Conservation (phyloP, 2,888 invertebrate species). For the Polymixis flavicincta region DNA sequence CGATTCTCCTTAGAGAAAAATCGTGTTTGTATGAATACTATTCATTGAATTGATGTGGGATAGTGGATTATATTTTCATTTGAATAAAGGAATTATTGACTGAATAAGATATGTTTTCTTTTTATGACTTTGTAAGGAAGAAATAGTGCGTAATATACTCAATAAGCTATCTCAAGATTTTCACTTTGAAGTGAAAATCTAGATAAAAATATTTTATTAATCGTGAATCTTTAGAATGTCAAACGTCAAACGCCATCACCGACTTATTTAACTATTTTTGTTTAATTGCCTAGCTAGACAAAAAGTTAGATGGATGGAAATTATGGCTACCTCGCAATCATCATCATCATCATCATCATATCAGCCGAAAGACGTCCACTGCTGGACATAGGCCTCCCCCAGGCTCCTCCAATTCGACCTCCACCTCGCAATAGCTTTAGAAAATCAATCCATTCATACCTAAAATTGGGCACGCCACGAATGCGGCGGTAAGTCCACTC, state of each 20-base stretch:
- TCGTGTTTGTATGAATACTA: conserved; percentile 31
- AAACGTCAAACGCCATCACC: too few relatives aligned
- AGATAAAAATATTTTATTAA: background rate
- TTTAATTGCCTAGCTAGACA: too few relatives aligned
- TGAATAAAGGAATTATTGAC: conserved; percentile 8
- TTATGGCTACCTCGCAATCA: too few relatives aligned
- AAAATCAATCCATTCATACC: too few relatives aligned
- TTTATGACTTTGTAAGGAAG: background rate
- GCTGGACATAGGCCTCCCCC: too few relatives aligned
- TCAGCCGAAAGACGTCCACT: too few relatives aligned
- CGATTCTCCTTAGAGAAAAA: conserved; percentile 41
- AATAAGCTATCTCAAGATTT: background rate
- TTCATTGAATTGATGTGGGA: conserved; percentile 28
- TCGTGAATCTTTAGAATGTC: background rate
- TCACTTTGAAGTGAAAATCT: background rate
- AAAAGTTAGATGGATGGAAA: background rate
- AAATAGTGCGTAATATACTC: background rate
- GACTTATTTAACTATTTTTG: too few relatives aligned
- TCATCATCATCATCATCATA: too few relatives aligned
- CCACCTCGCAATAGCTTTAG: too few relatives aligned
- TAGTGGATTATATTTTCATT: conserved; percentile 2
- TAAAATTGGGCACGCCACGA: too few relatives aligned
- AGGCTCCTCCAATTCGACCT: too few relatives aligned
- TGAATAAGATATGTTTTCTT: background rate
- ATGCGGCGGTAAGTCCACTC: too few relatives aligned